Percentiles rank a stretch among this genome's conserved stretches.
Evolutionary conservation across 2,113 vertebrate genomes (phyloP).

Genomic region (Cephalopholis sonnerati): DNA sequence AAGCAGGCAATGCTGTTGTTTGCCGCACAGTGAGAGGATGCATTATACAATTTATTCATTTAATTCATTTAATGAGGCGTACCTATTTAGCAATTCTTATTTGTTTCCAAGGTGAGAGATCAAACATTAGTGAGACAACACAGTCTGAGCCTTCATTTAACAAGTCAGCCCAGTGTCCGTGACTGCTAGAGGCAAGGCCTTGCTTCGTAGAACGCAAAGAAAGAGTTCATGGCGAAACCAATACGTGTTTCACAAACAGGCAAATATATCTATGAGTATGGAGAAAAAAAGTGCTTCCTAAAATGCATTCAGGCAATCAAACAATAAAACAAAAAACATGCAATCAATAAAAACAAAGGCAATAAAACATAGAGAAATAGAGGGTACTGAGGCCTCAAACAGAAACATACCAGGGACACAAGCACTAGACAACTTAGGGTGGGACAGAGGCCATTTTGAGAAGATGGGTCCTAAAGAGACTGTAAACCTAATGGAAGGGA

Average conservation of each 20-base stretch:
- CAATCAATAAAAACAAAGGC: too few species aligned
- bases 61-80: slow-evolving; percentile 57
- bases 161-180: slow-evolving; percentile 11
- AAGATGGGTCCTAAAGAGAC: too few species aligned
- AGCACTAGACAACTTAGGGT: too few species aligned
- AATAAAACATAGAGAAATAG: too few species aligned
- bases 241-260: background rate
- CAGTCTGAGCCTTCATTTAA: slow-evolving; percentile 24
- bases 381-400: too few species aligned
- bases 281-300: too few species aligned
- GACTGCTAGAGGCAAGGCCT: background rate
- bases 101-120: slow-evolving; percentile 60
- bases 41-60: slow-evolving; percentile 56
- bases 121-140: slow-evolving; percentile 49
- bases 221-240: slow-evolving; percentile 15
- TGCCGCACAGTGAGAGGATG: slow-evolving; percentile 33
- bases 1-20: slow-evolving; percentile 44
- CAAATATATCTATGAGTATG: background rate
- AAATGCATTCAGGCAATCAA: too few species aligned
- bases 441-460: too few species aligned
- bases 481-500: too few species aligned
- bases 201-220: background rate
- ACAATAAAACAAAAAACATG: too few species aligned
- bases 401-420: too few species aligned
- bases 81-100: slow-evolving; percentile 61